Conservation (phyloP, 2,888 invertebrate species). For the Netelia inedita region DNA sequence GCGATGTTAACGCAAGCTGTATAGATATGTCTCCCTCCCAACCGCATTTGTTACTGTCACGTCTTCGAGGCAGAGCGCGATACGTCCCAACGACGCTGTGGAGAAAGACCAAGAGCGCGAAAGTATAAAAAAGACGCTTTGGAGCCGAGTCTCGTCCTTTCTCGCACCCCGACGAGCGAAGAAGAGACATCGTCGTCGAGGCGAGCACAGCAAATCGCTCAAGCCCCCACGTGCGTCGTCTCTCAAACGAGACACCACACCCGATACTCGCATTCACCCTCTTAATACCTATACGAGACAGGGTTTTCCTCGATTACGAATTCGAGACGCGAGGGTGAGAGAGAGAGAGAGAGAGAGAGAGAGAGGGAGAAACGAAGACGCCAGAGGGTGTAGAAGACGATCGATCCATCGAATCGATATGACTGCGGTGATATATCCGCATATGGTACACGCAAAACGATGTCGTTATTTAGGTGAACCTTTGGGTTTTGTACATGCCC, state of each 20-base stretch:
- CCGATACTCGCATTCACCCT: background rate
- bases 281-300: constrained; percentile 15
- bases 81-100: constrained; percentile 38
- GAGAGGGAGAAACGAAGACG: constrained; percentile 16
- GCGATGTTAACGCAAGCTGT: background rate
- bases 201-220: constrained; percentile 21
- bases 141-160: constrained; percentile 18
- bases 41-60: constrained; percentile 66
- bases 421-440: constrained; percentile 42
- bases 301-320: constrained; percentile 32
- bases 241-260: constrained; percentile 31
- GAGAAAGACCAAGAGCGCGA: background rate
- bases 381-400: constrained; percentile 24
- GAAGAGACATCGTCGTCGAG: constrained; percentile 35
- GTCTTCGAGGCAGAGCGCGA: constrained; percentile 40
- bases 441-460: constrained; percentile 47
- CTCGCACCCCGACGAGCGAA: background rate
- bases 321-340: background rate
- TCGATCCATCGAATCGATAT: constrained; percentile 51
- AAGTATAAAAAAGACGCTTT: constrained; percentile 10
- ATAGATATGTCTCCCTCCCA: constrained; percentile 24
- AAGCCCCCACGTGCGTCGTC: constrained; percentile 50
- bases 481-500: constrained; percentile 34
- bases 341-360: background rate
- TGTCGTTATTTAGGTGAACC: constrained; percentile 58